These are phyloP conservation scores for Lordiphosa stackelbergi DNA, from an alignment of 1,140 invertebrate species.

Conservation along the genomic window DNA sequence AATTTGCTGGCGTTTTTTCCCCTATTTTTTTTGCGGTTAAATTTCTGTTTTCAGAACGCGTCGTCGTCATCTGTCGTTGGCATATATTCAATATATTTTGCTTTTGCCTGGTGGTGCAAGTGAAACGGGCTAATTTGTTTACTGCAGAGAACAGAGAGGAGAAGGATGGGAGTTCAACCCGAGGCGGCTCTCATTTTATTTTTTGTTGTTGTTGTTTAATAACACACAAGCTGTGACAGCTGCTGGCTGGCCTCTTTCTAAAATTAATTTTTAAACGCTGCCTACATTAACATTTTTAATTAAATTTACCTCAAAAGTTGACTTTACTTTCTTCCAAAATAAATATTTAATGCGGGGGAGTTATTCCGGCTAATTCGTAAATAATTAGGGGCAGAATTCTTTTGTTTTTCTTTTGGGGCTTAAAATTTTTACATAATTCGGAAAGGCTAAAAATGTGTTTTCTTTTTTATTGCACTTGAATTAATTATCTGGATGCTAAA, in stretches of 20 bases:
- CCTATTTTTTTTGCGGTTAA: slow-evolving; percentile 52
- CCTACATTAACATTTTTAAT: slow-evolving; percentile 42
- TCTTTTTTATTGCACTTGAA: too few species aligned
- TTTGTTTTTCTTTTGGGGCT: slow-evolving; percentile 11
- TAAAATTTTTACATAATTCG: slow-evolving; percentile 1
- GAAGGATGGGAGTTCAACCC: slow-evolving; percentile 3
- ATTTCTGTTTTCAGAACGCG: slow-evolving; percentile 20
- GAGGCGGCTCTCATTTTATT: slow-evolving; percentile 6
- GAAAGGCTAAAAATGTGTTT: not conserved
- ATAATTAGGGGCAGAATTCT: slow-evolving; percentile 16
- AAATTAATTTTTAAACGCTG: slow-evolving; percentile 40
- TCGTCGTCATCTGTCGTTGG: slow-evolving; percentile 62
- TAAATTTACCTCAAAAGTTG: slow-evolving; percentile 24
- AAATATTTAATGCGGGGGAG: slow-evolving; percentile 15
- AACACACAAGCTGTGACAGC: too few species aligned
- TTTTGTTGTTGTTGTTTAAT: slow-evolving; percentile 3
- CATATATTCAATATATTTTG: slow-evolving; percentile 66
- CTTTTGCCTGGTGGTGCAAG: slow-evolving; percentile 31
- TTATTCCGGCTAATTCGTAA: slow-evolving; percentile 28
- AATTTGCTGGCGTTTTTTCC: slow-evolving; percentile 44
- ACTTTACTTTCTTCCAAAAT: slow-evolving; percentile 1
- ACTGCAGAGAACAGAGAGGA: slow-evolving; percentile 8
- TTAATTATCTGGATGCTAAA: too few species aligned
- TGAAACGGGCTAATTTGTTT: slow-evolving; percentile 67
- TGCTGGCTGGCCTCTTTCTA: too few species aligned